Evolutionary conservation across 2,797 vertebrate species (phyloP), one percentile per base, ranked within the genome.

Genomic region (Sciurus vulgaris): DNA sequence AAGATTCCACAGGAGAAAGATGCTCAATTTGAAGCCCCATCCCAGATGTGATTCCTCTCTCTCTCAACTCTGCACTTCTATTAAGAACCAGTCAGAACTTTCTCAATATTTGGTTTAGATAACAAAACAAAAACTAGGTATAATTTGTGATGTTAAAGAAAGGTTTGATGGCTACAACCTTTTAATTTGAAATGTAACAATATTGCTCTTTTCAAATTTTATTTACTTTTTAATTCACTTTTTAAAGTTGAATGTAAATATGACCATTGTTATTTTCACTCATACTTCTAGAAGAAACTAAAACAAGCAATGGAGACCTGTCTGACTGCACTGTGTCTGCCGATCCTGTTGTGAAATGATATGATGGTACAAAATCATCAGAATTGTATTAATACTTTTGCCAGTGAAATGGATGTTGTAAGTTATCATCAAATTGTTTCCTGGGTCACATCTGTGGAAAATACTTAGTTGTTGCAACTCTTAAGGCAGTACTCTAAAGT

Each of bases 291-390:
- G 99, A 99, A 96, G 99, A 99, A 85, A 97, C 98, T 93, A 99
- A 99, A 99, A 79, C 96, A 67, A 99, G 97, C 97, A 98, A 96
- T 0, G 98, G 98, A 89, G 98, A 98, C 26, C 93, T 98, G 30
- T 88, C 98, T 13, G 97, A 98, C 35, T 97, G 97, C 65, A 28
- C 95, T 2, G 92, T 91, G 67, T 96, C 98, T 59, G 76, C 93
- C 26, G 99, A 99, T 33, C 97, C 98, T 3, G 97, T 98, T 59
- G 98, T 98, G 97, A 99, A 99, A 96, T 99, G 99, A 99, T 44
- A 0, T 24, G 59, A 84, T 89, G 97, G 91, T 96, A 79, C 13
- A 85, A 65, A 54, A 69, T 93, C 82, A 15, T 86, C 96, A 70
- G 12, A 76, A 38, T 56, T 86, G 67, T 70, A 74, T 33, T 44